Base-by-base conservation (phyloP, 2,888 invertebrate genomes). In the Drosophila incognita region DNA sequence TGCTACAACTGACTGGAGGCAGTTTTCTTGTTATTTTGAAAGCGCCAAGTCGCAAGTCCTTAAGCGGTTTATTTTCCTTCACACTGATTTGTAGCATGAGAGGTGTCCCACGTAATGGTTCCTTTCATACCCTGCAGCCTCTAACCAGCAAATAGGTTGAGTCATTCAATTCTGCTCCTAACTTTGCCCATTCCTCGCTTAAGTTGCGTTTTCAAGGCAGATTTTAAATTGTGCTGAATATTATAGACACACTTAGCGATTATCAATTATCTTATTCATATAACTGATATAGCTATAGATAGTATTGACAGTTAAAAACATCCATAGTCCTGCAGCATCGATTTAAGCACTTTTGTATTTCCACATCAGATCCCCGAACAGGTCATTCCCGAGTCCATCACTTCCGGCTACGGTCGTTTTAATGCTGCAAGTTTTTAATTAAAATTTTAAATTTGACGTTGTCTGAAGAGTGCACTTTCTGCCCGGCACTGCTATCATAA, bases 61-160 rank as follows among this genome's bases (percentile, higher is more conserved):
- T 87, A 87, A 89, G 87, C 89, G 85, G 78, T 89, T 87, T 89
- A 87, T 83, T 87, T 83, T 87, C 36, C 75, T 80, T 89, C 81
- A 80, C 87, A 87, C 89, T 87, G 87, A 89, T 89, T 87, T 76
- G 76, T 76, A 72, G 79, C 81, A 61, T 66, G 59, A 66, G 84
- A 85, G 75, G 86, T 87, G 68, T 81, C 72, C 72, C 40, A 52
- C 66, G 49, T 61, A 54, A 36, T 24, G 18, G 31, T 38, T 21
- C 6, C 31, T 57, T 48, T n/a, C 36, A 49, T 58, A 62, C 59
- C 38, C 40, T 29, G n/a, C 6, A 27, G 11, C 18, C 6, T 27
- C 52, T 29, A 0, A 13, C 21, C 33, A n/a, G 35, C 21, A 51
- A 67, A 35, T 13, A 21, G 8, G 21, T 8, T 52, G 18, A 10